Evolutionary conservation across 2,888 invertebrate genomes (phyloP), one percentile per base, ranked within the genome.

Genomic region (Limenitis camilla): DNA sequence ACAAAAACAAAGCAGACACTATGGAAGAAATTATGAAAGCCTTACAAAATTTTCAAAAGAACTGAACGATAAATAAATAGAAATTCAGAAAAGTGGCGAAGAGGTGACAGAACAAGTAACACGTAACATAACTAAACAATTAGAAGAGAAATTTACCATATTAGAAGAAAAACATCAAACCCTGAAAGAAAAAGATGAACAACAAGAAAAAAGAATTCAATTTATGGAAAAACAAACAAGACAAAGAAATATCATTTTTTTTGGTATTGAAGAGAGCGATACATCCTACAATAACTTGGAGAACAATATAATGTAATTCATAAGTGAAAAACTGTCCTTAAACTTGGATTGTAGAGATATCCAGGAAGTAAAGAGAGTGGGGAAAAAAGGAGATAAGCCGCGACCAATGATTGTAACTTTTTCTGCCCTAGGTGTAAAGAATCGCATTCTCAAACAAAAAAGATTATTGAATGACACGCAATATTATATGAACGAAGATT

Each of bases 221-320:
- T 49, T 52, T 39, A 11, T 57, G 41, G 55, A 60, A 54, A 59
- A 56, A 53, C 55, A 58, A 42, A 44, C 49, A 51, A 56, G 59
- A 42, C 9, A 59, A 35, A 53, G 50, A 42, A 56, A 61, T 28
- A 28, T 59, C n/a, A 40, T 59, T 31, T 53, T 61, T 33, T 59
- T 59, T 19, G 56, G 57, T 41, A 48, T 61, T 6, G 49, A 53
- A 43, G 61, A 58, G 41, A 35, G 4, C 1, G 11, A 39, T 2
- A 1, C 39, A 6, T 19, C 19, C 1, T 19, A 19, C 3, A 1
- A 2, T 19, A 3, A 19, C 19, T 19, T 19, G 3, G 19, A 39
- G 6, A 39, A 39, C 1, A 39, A 39, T 6, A 19, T 19, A 19
- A 7, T 39, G 0, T 2, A 19, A 39, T 39, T 39, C 6, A 19